These are phyloP conservation scores for Drosophila silvestris DNA, from an alignment of 2,888 invertebrate species.

Conservation along the genomic window DNA sequence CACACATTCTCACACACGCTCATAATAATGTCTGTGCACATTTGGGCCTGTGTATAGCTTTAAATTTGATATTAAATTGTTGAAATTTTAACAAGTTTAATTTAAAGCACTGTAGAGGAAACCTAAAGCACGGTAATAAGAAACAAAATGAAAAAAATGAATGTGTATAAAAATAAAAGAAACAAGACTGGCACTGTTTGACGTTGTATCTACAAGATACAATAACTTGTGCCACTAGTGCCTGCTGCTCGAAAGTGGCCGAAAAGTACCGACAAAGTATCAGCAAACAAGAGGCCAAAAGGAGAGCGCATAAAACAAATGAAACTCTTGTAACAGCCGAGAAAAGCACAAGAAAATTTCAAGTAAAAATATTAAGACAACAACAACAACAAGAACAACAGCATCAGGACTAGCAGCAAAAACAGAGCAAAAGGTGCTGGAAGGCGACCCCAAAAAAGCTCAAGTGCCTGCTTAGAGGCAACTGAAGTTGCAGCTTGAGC, in stretches of 20 bases:
- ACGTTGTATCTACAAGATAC: constrained; percentile 79
- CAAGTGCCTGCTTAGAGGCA: constrained; percentile 60
- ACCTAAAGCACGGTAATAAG: constrained; percentile 28
- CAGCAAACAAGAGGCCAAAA: constrained; percentile 80
- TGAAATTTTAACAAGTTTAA: constrained; percentile 19
- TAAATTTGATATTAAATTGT: constrained; percentile 65
- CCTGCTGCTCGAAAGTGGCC: constrained; percentile 75
- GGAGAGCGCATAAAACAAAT: constrained; percentile 78
- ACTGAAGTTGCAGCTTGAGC: constrained; percentile 43
- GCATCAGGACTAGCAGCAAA: not conserved
- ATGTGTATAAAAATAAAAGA: not conserved
- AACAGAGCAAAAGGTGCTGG: not conserved
- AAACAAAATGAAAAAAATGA: constrained; percentile 38
- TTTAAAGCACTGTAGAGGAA: constrained; percentile 25
- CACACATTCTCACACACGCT: constrained; percentile 3
- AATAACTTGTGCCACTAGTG: constrained; percentile 77
- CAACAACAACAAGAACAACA: constrained; percentile 31
- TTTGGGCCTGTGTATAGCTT: constrained; percentile 40
- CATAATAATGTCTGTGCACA: constrained; percentile 15
- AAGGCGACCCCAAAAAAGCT: constrained; percentile 51
- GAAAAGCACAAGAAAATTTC: constrained; percentile 80
- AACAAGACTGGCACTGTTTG: constrained; percentile 55
- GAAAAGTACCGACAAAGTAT: constrained; percentile 81
- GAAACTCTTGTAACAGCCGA: constrained; percentile 75
- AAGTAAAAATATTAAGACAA: constrained; percentile 79